A percentile compares a stretch with the other conserved stretches of the same genome.
These are phyloP conservation scores for Amphiura filiformis DNA, from an alignment of 35 echinoderm and acorn worm genomes.

Conservation along the genomic window DNA sequence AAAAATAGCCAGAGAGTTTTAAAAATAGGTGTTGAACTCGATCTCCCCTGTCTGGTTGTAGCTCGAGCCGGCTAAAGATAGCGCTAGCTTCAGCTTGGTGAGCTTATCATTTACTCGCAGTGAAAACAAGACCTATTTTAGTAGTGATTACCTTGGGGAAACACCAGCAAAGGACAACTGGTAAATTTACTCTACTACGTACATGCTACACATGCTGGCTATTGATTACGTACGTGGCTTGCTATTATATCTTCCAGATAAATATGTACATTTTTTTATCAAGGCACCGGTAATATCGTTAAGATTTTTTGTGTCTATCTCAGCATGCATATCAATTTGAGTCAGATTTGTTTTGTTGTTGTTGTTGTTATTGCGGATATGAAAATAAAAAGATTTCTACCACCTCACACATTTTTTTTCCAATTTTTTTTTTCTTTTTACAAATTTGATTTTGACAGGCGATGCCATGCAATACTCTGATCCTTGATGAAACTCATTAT, in stretches of 20 bases:
- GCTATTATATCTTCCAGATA: neutral
- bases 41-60: neutral
- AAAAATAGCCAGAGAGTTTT: slow-evolving; percentile 6
- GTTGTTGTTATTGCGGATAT: too few species aligned
- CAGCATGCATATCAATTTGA: too few species aligned
- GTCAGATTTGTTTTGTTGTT: too few species aligned
- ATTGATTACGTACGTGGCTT: neutral
- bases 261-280: neutral
- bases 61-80: neutral
- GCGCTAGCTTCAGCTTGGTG: neutral
- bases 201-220: neutral
- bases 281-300: too few species aligned
- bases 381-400: too few species aligned
- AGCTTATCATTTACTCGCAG: neutral
- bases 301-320: too few species aligned
- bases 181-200: slow-evolving; percentile 1
- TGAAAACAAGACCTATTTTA: slow-evolving; percentile 15
- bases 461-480: too few species aligned
- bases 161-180: neutral
- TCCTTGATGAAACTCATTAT: neutral
- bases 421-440: too few species aligned
- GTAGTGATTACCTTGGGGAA: neutral
- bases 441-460: too few species aligned
- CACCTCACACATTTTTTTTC: too few species aligned
- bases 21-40: slow-evolving; percentile 9